Evolutionary conservation across 2,888 invertebrate species (phyloP), one percentile per base, ranked within the genome.

Genomic region (Dryococelus australis): DNA sequence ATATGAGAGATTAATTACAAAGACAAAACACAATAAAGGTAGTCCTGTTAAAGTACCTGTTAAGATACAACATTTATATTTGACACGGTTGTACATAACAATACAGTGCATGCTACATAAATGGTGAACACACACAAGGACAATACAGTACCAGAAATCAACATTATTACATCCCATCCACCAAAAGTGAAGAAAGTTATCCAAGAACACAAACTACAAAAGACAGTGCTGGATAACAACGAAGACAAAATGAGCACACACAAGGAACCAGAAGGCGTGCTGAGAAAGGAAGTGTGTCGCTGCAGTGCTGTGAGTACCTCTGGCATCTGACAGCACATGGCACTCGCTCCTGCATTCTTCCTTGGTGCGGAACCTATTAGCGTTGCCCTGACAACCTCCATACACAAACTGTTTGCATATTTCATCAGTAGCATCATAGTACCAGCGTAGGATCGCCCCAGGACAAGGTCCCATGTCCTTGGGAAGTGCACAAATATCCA

Each of bases 331-430:
- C 47, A 88, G 87, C 51, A 90, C 89, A 79, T 91, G 91, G 89
- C 92, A 92, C 89, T 91, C 91, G 89, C 91, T 91, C 90, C 91
- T 91, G 90, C 92, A 92, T 89, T 91, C 92, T 90, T 91, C 91
- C 87, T 91, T 91, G 79, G 91, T 91, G 89, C 91, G 92, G 91
- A 92, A 93, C 90, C 92, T 92, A 91, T 93, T 93, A 88, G 90
- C 91, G 90, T 93, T 93, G 90, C 93, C 93, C 90, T 92, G 92
- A 90, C 93, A 93, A 91, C 93, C 93, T 87, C 94, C 93, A 90
- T 93, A 94, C 91, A 92, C 91, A 91, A 94, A 94, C 90, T 92
- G 92, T 89, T 91, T 91, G 91, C 94, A 94, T 89, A 91, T 91
- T 87, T 92, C 91, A 88, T 91, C 91, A 81, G 90, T 90, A 28